Evolutionary conservation across 64 coral and sea anemone species (phyloP).

Genomic region (Porites australiensis): DNA sequence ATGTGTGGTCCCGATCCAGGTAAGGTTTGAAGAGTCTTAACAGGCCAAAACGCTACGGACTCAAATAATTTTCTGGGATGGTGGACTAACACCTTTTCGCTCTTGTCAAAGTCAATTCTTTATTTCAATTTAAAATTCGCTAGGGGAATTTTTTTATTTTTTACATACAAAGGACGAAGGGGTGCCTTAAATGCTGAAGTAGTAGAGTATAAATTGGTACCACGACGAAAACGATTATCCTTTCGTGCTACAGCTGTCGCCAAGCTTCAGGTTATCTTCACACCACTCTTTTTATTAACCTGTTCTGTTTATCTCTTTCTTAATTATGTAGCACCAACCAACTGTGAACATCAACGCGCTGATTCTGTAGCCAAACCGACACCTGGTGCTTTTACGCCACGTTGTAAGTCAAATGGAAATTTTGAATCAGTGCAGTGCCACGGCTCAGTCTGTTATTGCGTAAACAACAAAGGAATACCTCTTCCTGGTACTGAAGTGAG

Average conservation of each 20-base stretch:
- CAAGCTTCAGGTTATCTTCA: too few relatives aligned
- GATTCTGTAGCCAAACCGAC: slow-evolving; percentile 10
- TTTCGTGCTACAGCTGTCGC: too few relatives aligned
- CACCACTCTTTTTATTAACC: not conserved
- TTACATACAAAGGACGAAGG: too few relatives aligned
- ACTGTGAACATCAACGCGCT: slow-evolving; percentile 46
- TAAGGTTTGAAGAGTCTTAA: not conserved
- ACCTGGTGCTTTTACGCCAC: slow-evolving; percentile 59
- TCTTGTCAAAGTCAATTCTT: too few relatives aligned
- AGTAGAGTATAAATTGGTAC: too few relatives aligned
- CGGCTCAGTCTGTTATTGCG: slow-evolving; percentile 66
- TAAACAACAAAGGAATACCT: slow-evolving; percentile 31
- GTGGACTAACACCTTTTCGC: too few relatives aligned
- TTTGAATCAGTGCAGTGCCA: slow-evolving; percentile 77
- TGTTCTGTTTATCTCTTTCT: not conserved
- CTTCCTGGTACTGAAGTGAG: slow-evolving; percentile 20
- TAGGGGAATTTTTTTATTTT: too few relatives aligned
- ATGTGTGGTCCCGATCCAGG: slow-evolving; percentile 46
- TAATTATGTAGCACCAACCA: slow-evolving; percentile 10
- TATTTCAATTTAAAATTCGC: too few relatives aligned
- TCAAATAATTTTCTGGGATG: not conserved
- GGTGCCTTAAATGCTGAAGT: too few relatives aligned
- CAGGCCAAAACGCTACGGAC: not conserved
- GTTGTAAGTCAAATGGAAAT: slow-evolving; percentile 61
- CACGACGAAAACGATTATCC: too few relatives aligned